phyloP scores from a whole-genome alignment of 2,113 vertebrate species.

The Ptychochromis oligacanthus region DNA sequence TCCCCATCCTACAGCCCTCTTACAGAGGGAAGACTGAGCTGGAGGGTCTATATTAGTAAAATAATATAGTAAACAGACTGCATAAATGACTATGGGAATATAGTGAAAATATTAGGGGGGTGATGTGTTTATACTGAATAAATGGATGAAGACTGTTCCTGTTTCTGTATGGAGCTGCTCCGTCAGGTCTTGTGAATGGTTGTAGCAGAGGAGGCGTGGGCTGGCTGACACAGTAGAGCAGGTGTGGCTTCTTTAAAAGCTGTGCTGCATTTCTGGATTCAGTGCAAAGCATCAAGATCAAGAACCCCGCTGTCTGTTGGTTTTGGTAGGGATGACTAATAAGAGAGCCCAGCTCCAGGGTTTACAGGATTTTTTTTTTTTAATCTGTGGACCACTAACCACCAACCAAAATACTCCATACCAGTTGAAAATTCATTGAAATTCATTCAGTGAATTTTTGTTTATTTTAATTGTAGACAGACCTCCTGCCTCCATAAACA shows the following conservation, averaged over 20 bases:
- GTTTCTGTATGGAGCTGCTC: not conserved
- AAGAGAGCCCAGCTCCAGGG: not conserved
- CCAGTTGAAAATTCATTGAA: no score
- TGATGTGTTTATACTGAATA: not conserved
- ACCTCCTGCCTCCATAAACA: no score
- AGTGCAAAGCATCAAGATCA: not conserved
- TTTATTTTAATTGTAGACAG: no score
- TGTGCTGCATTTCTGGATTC: slow-evolving; percentile 37
- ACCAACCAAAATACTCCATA: no score
- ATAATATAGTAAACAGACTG: not conserved
- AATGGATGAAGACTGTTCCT: not conserved
- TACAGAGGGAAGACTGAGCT: not conserved
- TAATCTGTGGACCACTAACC: no score
- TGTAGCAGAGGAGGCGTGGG: slow-evolving; percentile 56
- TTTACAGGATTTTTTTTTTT: not conserved
- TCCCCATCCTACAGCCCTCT: not conserved
- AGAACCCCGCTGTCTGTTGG: not conserved
- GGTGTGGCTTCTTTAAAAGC: slow-evolving; percentile 45
- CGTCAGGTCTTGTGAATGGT: slow-evolving; percentile 35
- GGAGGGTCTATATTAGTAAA: not conserved
- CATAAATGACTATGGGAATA: not conserved
- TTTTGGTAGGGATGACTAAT: not conserved
- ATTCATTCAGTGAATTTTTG: no score
- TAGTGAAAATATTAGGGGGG: not conserved
- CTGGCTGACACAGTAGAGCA: slow-evolving; percentile 34